phyloP scores from a whole-genome alignment of 2,888 invertebrate genomes.

The Bellardia bayeri region DNA sequence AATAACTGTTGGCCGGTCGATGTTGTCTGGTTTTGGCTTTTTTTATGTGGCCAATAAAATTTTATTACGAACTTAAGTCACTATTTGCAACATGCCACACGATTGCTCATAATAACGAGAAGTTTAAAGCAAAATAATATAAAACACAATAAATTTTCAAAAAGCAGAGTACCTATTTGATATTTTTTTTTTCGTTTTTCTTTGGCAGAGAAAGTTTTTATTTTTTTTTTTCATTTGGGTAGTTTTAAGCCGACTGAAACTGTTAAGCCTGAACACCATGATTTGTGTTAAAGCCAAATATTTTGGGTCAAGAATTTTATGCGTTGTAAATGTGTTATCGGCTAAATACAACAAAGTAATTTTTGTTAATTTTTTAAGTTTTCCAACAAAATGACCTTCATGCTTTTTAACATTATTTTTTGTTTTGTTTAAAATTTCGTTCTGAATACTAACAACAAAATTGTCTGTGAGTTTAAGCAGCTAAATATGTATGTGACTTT shows the following conservation, averaged over 20 bases:
- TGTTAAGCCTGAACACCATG: constrained; percentile 30
- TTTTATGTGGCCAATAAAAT: constrained; percentile 79
- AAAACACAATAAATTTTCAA: constrained; percentile 48
- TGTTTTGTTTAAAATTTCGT: background rate
- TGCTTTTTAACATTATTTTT: constrained; percentile 17
- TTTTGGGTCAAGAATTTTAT: constrained; percentile 76
- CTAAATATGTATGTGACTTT: constrained; percentile 45
- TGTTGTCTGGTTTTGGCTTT: constrained; percentile 47
- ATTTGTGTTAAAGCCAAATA: constrained; percentile 62
- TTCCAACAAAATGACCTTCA: constrained; percentile 69
- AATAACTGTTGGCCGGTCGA: constrained; percentile 29
- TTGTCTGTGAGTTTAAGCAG: background rate
- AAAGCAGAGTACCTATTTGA: constrained; percentile 45
- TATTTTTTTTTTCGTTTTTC: constrained; percentile 20
- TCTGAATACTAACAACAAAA: constrained; percentile 8
- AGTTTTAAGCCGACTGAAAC: constrained; percentile 27
- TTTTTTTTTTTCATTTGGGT: constrained; percentile 14
- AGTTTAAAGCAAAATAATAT: constrained; percentile 45
- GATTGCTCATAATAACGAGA: constrained; percentile 73
- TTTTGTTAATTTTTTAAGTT: constrained; percentile 23
- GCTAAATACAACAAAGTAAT: constrained; percentile 43
- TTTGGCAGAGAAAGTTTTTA: constrained; percentile 78
- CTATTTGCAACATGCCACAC: constrained; percentile 71
- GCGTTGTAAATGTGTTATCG: constrained; percentile 68
- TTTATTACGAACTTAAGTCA: constrained; percentile 76